Evolutionary conservation across 2,113 vertebrate species (phyloP).

Genomic region (Oryzias javanicus): DNA sequence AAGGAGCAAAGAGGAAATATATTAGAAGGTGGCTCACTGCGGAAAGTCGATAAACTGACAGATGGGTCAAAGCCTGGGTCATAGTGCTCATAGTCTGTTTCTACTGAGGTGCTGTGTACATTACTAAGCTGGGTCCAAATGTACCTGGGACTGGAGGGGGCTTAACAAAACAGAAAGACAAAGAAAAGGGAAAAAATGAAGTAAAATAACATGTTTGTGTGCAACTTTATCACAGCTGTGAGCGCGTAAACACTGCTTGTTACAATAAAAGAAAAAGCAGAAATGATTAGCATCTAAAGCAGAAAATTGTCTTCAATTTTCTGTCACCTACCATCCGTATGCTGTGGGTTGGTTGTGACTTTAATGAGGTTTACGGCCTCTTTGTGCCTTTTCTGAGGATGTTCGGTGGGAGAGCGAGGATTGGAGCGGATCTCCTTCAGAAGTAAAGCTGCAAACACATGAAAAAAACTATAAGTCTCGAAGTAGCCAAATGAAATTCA

Average conservation of each 20-base stretch:
- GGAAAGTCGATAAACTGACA: constrained; percentile 68
- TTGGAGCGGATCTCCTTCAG: constrained; percentile 41
- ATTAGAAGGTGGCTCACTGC: constrained; percentile 62
- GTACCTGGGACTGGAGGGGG: constrained; percentile 19
- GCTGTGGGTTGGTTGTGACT: constrained; percentile 24
- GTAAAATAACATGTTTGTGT: not conserved
- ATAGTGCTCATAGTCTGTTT: constrained; percentile 69
- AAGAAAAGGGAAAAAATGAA: not conserved
- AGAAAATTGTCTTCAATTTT: fast-evolving
- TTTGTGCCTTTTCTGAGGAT: constrained; percentile 47
- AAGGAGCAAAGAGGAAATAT: constrained; percentile 23
- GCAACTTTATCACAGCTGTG: not conserved
- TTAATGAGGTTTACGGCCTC: constrained; percentile 54
- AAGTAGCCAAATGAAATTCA: not conserved
- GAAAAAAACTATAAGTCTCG: not conserved
- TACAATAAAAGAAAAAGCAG: constrained; percentile 17
- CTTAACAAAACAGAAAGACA: constrained; percentile 49
- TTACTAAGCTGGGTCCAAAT: constrained; percentile 66
- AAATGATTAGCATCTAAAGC: not conserved
- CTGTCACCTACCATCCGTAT: constrained; percentile 41
- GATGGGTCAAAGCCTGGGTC: constrained; percentile 41
- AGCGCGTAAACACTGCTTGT: not conserved
- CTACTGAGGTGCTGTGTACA: constrained; percentile 59
- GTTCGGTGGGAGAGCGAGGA: not conserved
- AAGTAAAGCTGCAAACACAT: constrained; percentile 17